A percentile compares a stretch with the other conserved stretches of the same genome.
Evolutionary conservation across 2,888 invertebrate species (phyloP).

Genomic region (Nymphalis polychloros): DNA sequence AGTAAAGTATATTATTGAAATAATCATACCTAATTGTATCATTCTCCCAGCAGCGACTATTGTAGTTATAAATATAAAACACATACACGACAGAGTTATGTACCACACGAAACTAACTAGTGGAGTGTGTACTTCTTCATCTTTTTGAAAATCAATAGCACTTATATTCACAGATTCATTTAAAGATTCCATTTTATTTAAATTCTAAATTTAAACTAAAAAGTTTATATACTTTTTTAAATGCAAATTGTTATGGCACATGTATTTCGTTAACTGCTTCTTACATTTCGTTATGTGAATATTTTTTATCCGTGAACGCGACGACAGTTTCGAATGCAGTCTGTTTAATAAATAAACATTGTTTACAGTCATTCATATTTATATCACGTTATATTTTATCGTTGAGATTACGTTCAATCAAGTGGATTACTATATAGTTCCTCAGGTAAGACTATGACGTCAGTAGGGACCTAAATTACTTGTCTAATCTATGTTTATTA

Average conservation of each 20-base stretch:
- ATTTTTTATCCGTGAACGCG: not conserved
- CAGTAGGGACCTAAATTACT: conserved; percentile 29
- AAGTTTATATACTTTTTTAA: not conserved
- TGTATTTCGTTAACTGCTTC: not conserved
- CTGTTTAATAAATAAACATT: conserved; percentile 14
- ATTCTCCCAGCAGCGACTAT: conserved; percentile 21
- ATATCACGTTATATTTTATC: conserved; percentile 27
- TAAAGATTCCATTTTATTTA: conserved; percentile 30
- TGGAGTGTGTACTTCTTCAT: not conserved
- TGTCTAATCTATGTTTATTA: conserved; percentile 21
- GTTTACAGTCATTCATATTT: conserved; percentile 13
- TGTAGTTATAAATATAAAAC: conserved; percentile 22
- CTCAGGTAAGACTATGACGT: conserved; percentile 31
- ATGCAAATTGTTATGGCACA: not conserved
- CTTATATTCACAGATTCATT: conserved; percentile 17
- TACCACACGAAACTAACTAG: conserved; percentile 34
- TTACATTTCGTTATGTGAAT: not conserved
- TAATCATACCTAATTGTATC: conserved; percentile 31
- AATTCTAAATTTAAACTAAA: not conserved
- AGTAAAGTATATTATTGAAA: not conserved
- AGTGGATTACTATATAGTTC: conserved; percentile 22
- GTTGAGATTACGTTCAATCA: conserved; percentile 29
- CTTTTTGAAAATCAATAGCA: conserved; percentile 12
- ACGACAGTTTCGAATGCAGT: conserved; percentile 8
- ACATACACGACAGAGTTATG: conserved; percentile 31